phyloP scores from a whole-genome alignment of 1,140 invertebrate genomes.

The Sipha flava region DNA sequence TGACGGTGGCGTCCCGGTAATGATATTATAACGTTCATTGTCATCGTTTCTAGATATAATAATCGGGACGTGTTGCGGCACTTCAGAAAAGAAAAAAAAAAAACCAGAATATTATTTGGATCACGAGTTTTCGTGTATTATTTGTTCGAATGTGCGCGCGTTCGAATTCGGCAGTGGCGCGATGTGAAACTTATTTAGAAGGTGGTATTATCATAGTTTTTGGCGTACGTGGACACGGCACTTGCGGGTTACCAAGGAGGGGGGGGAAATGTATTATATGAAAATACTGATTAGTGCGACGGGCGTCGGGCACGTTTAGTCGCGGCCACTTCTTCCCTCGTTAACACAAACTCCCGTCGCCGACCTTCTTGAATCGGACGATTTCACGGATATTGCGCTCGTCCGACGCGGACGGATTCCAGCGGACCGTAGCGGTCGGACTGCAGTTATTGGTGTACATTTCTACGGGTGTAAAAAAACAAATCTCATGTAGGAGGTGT shows the following conservation, averaged over 20 bases:
- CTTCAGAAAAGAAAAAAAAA: not conserved
- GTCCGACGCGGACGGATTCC: not conserved
- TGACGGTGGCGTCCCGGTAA: no score
- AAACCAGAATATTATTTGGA: not conserved
- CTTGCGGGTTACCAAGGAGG: not conserved
- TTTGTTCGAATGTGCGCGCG: not conserved
- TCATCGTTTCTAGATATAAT: no score
- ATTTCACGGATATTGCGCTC: constrained; percentile 29
- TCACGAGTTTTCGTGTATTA: not conserved
- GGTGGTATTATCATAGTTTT: not conserved
- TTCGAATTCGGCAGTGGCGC: no score
- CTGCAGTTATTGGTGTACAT: not conserved
- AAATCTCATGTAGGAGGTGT: no score
- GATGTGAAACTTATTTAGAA: not conserved
- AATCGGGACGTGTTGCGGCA: no score
- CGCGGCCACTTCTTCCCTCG: not conserved
- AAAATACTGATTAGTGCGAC: not conserved
- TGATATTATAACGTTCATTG: no score
- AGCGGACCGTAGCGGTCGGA: constrained; percentile 4
- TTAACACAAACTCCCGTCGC: not conserved
- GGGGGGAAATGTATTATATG: not conserved
- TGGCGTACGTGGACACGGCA: not conserved
- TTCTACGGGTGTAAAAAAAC: not conserved
- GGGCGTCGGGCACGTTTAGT: constrained; percentile 5
- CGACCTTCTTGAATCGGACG: not conserved